A percentile compares a stretch with the other conserved stretches of the same genome.
phyloP scores from a whole-genome alignment of 2,113 vertebrate genomes.

The Typhlomys cinereus region DNA sequence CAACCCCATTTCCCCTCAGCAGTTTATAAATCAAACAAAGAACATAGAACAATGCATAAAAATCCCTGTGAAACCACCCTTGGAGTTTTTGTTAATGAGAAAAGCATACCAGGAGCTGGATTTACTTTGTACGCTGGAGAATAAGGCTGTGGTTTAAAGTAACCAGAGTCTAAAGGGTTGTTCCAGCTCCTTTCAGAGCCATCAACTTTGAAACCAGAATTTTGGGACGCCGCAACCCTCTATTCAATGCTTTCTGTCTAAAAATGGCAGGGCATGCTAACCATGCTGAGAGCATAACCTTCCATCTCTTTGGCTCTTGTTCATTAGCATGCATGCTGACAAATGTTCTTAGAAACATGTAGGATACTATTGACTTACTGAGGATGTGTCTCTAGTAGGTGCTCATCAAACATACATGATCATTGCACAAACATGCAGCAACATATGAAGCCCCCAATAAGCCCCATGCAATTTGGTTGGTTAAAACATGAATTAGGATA shows the following conservation, averaged over 20 bases:
- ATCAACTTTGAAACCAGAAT: conserved; percentile 52
- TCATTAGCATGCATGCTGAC: conserved; percentile 22
- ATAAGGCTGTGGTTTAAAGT: conserved; percentile 57
- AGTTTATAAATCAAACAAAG: conserved; percentile 82
- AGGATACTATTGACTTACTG: conserved; percentile 33
- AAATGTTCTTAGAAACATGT: conserved; percentile 42
- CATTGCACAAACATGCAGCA: not conserved
- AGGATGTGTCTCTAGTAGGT: conserved; percentile 30
- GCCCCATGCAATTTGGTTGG: not conserved
- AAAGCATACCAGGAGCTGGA: conserved; percentile 67
- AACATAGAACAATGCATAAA: conserved; percentile 76
- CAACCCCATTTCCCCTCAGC: conserved; percentile 76
- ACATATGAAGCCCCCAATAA: not conserved
- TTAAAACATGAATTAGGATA: not conserved
- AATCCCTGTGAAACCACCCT: conserved; percentile 74
- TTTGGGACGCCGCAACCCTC: conserved; percentile 57
- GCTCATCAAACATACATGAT: conserved; percentile 43
- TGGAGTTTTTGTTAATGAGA: conserved; percentile 76
- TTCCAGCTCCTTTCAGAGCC: conserved; percentile 41
- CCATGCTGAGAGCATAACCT: not conserved
- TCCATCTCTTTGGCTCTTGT: not conserved
- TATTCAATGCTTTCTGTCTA: conserved; percentile 50
- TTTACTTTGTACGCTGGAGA: conserved; percentile 58
- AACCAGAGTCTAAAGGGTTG: conserved; percentile 52
- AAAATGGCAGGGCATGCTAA: conserved; percentile 39